phyloP scores from a whole-genome alignment of 2,797 vertebrate species.

The Etheostoma nigrum region DNA sequence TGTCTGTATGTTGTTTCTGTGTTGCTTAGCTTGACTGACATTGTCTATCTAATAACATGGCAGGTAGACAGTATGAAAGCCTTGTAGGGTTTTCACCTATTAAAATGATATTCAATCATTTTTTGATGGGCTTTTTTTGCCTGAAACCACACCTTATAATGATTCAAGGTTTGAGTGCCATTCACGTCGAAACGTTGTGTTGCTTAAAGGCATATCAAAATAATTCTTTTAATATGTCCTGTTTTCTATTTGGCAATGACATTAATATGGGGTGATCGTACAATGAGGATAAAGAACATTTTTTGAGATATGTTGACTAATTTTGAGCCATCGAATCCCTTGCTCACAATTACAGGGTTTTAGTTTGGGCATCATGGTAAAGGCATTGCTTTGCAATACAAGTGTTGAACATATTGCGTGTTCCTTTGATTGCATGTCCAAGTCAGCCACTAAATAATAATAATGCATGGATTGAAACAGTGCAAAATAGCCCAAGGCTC shows the following conservation, averaged over 20 bases:
- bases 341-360: constrained; percentile 73
- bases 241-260: constrained; percentile 78
- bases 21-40: constrained; percentile 81
- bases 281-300: constrained; percentile 67
- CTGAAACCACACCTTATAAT: constrained; percentile 78
- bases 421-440: constrained; percentile 82
- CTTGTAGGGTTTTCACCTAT: constrained; percentile 79
- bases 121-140: constrained; percentile 80
- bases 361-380: constrained; percentile 62
- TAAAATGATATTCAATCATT: constrained; percentile 86
- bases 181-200: constrained; percentile 77
- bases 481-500: constrained; percentile 76
- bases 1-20: constrained; percentile 73
- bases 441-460: constrained; percentile 81
- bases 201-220: constrained; percentile 82
- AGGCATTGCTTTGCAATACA: constrained; percentile 69
- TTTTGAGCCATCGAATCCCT: constrained; percentile 69
- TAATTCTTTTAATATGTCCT: constrained; percentile 83
- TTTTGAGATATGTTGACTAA: constrained; percentile 68
- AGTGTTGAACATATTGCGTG: constrained; percentile 74
- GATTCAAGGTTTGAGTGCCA: constrained; percentile 73
- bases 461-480: constrained; percentile 76
- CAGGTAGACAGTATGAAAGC: constrained; percentile 80
- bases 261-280: constrained; percentile 77
- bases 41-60: constrained; percentile 81